Evolutionary conservation across 2,797 vertebrate genomes (phyloP).

Genomic region (Paramormyrops hopkinsi): DNA sequence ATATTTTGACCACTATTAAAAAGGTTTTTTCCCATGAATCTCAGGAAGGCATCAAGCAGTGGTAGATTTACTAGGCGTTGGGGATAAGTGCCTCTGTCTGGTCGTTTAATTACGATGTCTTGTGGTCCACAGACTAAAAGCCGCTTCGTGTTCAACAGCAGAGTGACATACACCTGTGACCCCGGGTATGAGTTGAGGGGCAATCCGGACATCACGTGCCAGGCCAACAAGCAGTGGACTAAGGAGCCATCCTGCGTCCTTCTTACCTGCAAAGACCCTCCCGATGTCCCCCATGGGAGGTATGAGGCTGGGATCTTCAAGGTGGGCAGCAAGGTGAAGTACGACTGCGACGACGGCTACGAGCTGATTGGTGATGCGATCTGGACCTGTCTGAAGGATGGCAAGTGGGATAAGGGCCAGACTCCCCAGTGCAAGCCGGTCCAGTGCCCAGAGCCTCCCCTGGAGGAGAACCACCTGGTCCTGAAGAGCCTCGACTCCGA

Average conservation of each 20-base stretch:
- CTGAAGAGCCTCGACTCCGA: conserved; percentile 70
- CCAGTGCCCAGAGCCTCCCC: conserved; percentile 82
- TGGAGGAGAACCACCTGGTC: conserved; percentile 82
- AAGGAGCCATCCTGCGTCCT: conserved; percentile 75
- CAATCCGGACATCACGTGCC: conserved; percentile 71
- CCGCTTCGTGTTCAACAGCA: conserved; percentile 73
- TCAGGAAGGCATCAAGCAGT: neutral
- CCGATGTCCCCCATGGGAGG: conserved; percentile 68
- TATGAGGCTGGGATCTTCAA: conserved; percentile 71
- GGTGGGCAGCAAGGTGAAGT: conserved; percentile 79
- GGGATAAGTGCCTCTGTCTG: neutral
- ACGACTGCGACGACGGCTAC: conserved; percentile 84
- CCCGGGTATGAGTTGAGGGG: conserved; percentile 75
- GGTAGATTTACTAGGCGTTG: neutral
- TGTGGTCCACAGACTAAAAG: conserved; percentile 59
- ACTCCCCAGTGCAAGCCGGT: conserved; percentile 76
- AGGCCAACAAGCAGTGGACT: conserved; percentile 89
- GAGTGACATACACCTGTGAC: conserved; percentile 74
- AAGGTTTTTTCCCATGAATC: neutral
- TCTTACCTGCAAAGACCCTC: conserved; percentile 79
- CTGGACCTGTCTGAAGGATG: conserved; percentile 87
- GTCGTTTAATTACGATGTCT: conserved; percentile 3
- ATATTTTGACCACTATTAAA: neutral
- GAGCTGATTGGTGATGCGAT: conserved; percentile 74
- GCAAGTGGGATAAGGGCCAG: conserved; percentile 76